Evolutionary conservation across 1,140 invertebrate genomes (phyloP), one percentile per base, ranked within the genome.

Genomic region (Trichoplusia ni): DNA sequence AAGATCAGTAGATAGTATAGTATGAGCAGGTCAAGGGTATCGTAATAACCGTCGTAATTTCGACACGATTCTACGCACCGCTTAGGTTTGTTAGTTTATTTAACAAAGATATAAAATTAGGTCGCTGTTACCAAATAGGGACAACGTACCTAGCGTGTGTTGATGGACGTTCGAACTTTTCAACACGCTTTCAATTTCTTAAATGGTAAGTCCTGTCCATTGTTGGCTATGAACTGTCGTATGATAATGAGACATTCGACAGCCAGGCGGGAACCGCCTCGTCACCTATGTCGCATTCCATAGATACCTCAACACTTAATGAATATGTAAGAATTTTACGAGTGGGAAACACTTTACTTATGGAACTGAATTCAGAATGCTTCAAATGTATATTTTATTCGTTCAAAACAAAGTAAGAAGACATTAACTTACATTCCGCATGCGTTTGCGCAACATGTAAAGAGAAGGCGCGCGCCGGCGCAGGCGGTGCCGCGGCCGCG

Each of bases 391-490:
- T 33, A 29, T 27, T 33, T 44, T 19, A 58, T 61, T 8, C 13
- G 33, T 62, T 21, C 35, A 37, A 38, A 58, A 44, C 25, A 58
- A 64, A 59, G 53, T 54, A 51, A 47, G 58, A 69, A 63, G 68
- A 67, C 64, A 67, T 73, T 64, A 67, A 58, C 35, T 71, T 71
- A 71, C 70, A 85, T 84, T 85, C 81, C 74, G 77, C 78, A 69
- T 79, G 73, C 64, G 76, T 82, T 87, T 86, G 81, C 82, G 82
- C 79, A 86, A 86, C 78, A 77, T 64, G 60, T 71, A 81, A 78
- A 82, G 82, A 84, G 78, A 83, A 79, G 73, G 75, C 70, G 67
- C 62, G 40, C 62, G 31, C 62, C 64, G 40, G 40, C 44, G 65
- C 46, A 51, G 46, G 59, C 58, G 72, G 78, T 61, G 68, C 64